Evolutionary conservation across 2,888 invertebrate genomes (phyloP), one percentile per base, ranked within the genome.

Genomic region (Cryptus viduatorius): DNA sequence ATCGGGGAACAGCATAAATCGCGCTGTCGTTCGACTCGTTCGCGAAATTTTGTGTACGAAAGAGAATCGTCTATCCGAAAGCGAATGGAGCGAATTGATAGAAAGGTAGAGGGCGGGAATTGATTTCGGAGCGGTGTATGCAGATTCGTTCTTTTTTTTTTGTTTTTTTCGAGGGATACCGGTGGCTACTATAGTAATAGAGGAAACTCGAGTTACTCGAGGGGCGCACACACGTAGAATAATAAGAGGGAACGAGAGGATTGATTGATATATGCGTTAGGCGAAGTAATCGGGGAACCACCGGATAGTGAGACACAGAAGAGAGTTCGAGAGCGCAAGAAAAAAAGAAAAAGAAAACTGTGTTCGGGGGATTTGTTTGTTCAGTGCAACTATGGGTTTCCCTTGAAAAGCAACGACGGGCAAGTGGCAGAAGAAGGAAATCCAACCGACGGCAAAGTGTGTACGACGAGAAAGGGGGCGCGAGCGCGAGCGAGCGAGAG

Each of bases 401-500:
- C 78, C 80, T 77, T 78, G 77, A 81, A 81, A 56, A 76, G 67
- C 50, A 31, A 80, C 46, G 59, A 53, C 59, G 64, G 71, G 64
- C 1, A 53, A 46, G 83, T 50, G 61, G 69, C 16, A 42, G 59
- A 61, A 37, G 76, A 59, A 29, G 65, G 75, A 48, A 64, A 68
- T 50, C 48, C 42, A 29, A 67, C 46, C 46, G 69, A 65, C 64
- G 75, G 71, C 8, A 69, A 82, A 44, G 73, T 46, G 73, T 73
- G 61, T 24, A n/a, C 24, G 73, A 53, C 59, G 71, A 59, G 64
- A 48, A 64, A 31, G 46, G 46, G 56, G 79, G 8, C 56, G 56
- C 56, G 56, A 69, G 82, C 31, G 78, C 73, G 72, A 69, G 80
- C 82, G 82, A 85, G 82, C 85, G 85, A 79, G 86, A 90, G 88